Percentiles rank a stretch among this genome's conserved stretches.
These are phyloP conservation scores for Marmota monax DNA, from an alignment of 2,113 vertebrate species.

Conservation along the genomic window DNA sequence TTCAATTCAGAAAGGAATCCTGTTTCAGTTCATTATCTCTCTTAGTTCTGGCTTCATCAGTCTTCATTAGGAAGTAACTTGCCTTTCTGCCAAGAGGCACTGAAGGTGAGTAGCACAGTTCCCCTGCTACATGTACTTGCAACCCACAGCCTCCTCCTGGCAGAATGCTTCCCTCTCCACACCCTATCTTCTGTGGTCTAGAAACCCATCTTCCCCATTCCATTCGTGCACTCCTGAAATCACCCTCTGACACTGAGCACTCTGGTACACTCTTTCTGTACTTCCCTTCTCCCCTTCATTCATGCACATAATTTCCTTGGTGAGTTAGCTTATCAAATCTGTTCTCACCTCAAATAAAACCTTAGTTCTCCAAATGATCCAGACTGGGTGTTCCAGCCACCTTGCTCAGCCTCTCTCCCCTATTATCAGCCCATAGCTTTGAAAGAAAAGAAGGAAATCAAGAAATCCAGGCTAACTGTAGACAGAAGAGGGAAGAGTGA, in stretches of 20 bases:
- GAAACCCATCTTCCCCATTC: neutral
- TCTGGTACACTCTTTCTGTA: neutral
- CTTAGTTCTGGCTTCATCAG: constrained; percentile 47
- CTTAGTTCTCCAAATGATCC: neutral
- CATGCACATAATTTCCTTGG: neutral
- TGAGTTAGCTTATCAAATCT: neutral
- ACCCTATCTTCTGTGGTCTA: neutral
- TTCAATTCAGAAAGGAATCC: constrained; percentile 64
- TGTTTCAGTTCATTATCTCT: constrained; percentile 66
- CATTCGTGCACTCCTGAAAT: neutral
- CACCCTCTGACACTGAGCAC: neutral
- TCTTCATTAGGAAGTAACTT: constrained; percentile 66
- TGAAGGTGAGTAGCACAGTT: constrained; percentile 16
- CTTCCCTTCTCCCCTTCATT: neutral
- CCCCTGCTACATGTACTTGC: neutral
- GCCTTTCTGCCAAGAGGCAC: constrained; percentile 54
- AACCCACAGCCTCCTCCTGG: neutral
- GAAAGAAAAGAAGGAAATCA: neutral
- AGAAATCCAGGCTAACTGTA: neutral
- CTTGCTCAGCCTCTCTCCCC: neutral
- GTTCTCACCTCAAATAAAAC: neutral
- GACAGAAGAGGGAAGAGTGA: neutral
- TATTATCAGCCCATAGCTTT: neutral
- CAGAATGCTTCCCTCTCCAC: neutral
- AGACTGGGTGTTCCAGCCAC: neutral